Base-by-base conservation (phyloP, 2,797 vertebrate genomes). In the Hippopotamyrus pictus region DNA sequence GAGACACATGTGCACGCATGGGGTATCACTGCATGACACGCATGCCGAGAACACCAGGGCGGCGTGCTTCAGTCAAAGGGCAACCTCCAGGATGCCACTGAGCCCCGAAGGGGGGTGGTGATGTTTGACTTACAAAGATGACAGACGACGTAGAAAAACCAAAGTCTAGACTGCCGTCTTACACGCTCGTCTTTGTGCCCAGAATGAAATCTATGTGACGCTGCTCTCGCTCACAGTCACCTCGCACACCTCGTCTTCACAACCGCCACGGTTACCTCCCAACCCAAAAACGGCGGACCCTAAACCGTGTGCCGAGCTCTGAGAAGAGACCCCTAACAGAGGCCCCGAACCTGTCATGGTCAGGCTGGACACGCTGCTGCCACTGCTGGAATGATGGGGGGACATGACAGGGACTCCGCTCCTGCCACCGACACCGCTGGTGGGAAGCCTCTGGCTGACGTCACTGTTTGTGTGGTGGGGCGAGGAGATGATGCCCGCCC, bases 231-330 rank as follows among this genome's bases (percentile, higher is more conserved):
- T 93, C 22, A 93, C 93, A 62, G 93, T 25, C 37, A 94, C 94
- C 89, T 96, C 95, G 84, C 95, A 95, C 90, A 93, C 92, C 1
- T 95, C 95, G 11, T 95, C 95, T 0, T 91, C 92, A 65, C 96
- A 95, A 83, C 90, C 91, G 0, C 89, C 48, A 7, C 92, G 91
- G 0, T 92, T 93, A 22, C 97, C 91, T 0, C 95, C 94, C 0
- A 97, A 92, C 86, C 96, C 96, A n/a, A 97, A 97, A 95, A 95
- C 90, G 7, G 92, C 93, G 0, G 94, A 91, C 0, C 94, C 93
- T 44, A 93, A 92, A 90, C 92, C 90, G 2, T 91, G 93, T 76
- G 91, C 89, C 0, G 89, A 90, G 88, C 93, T 91, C 84, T 94
- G 94, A 25, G 93, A 89, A 89, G 91, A 91, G 1, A 90, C 92